Evolutionary conservation across 2,888 invertebrate genomes (phyloP), one percentile per base, ranked within the genome.

Genomic region (Mayetiola destructor): DNA sequence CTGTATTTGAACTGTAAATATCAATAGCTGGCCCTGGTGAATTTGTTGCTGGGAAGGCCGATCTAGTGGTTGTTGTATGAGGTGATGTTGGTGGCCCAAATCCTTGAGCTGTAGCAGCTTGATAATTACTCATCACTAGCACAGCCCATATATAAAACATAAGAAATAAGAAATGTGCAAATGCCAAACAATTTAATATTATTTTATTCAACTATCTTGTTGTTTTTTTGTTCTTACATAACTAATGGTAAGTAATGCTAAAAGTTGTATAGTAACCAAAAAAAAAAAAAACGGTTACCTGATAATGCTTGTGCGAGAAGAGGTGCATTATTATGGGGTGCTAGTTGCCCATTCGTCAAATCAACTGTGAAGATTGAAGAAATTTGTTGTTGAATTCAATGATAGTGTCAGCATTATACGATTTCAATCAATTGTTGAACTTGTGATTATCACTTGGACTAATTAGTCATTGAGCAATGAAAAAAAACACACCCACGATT

Each of bases 41-140:
- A 76, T 90, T 92, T 65, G 93, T 88, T 56, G 89, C 83, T 58
- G 91, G 90, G 76, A 92, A 92, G 56, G 85, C 88, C 65, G 85
- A 84, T 65, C 84, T 78, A 69, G 70, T 76, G 69, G 72, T 80
- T 12, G 84, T 82, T 59, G 77, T 81, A 69, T 88, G 88, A 61
- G 88, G 88, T 61, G 88, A 88, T 64, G 87, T 86, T 61, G 88
- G 88, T 60, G 88, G 88, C 35, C 85, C 85, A 68, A 82, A 85
- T 58, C 84, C 85, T 65, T 84, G 84, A 62, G 83, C 82, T 63
- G 87, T 88, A 63, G 81, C 81, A 62, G 83, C 83, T 71, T 88
- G 88, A 76, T 93, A 93, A 80, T 91, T 93, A 80, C 90, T 91
- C 88, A 94, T 92, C 77, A 94, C 93, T 90, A n/a, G 52, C 37